Base-by-base conservation (phyloP, 2,888 invertebrate species). In the Sinotaia quadrata region DNA sequence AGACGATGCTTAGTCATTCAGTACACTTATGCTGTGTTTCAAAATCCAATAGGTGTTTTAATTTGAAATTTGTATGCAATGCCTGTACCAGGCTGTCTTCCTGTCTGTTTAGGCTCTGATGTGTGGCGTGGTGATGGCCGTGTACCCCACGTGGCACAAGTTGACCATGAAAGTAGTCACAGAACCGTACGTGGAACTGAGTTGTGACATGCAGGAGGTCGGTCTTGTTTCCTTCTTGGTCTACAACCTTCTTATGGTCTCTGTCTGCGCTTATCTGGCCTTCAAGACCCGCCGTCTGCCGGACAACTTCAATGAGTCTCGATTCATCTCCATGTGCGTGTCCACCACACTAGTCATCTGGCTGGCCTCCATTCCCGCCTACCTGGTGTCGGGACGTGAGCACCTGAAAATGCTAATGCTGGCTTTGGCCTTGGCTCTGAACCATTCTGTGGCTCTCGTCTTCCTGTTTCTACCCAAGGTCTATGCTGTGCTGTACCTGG, bases 241-340 rank as follows among this genome's bases (percentile, higher is more conserved):
- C 59, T 84, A 81, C 74, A 83, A 84, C 75, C 68, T 81, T 5
- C 47, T 83, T 4, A 76, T 84, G 52, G 77, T 85, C 12, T 33
- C 80, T 24, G 69, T 79, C 47, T 80, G 81, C 58, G 75, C 83
- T 2, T 71, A 78, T 44, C 81, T 81, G 60, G 84, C 84, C 47
- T 84, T 84, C 72, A 83, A 82, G 67, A 81, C 83, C 29, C 69
- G 85, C 31, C 81, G 81, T 65, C 74, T 83, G 10, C 85, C 85
- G 15, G 82, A 84, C 69, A 84, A 83, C 61, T 85, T 81, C 75
- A 85, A 84, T 72, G 85, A 85, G 76, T 81, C 83, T 0, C 76
- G 80, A 4, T 83, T 81, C 72, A 83, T 81, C 54, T 73, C 78
- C 15, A 76, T 83, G 74, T 82, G 81, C 56, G 83, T 83, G 29